These are phyloP conservation scores for Pteronura brasiliensis DNA, from an alignment of 2,113 vertebrate genomes.

Conservation along the genomic window DNA sequence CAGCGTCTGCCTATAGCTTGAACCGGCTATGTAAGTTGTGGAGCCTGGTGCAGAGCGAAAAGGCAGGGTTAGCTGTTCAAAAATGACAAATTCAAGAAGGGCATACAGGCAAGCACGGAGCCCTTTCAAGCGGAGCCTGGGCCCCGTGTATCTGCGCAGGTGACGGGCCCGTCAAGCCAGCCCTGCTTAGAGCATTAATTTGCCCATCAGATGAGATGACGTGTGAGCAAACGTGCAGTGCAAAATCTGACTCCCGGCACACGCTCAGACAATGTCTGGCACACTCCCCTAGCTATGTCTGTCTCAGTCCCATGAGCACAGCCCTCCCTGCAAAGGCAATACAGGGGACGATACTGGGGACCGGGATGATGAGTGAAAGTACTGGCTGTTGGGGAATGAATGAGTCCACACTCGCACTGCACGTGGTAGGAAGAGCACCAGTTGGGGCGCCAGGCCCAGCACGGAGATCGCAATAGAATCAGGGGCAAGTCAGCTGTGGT, in stretches of 20 bases:
- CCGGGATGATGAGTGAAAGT: neutral
- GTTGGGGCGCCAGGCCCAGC: fast-evolving
- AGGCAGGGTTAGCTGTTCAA: neutral
- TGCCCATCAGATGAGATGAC: neutral
- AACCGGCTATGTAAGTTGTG: neutral
- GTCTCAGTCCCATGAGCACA: neutral
- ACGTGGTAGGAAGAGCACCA: fast-evolving
- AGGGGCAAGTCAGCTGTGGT: neutral
- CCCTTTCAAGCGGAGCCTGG: neutral
- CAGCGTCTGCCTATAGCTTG: neutral
- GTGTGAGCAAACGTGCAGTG: fast-evolving
- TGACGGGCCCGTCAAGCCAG: neutral
- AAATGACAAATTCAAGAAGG: neutral
- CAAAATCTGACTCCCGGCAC: neutral
- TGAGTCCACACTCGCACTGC: neutral
- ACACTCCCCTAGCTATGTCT: neutral
- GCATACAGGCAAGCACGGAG: fast-evolving
- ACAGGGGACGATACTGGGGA: neutral
- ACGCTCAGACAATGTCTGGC: neutral
- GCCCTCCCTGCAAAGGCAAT: fast-evolving
- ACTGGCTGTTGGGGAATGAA: neutral
- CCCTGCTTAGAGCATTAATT: neutral
- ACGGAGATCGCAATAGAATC: fast-evolving
- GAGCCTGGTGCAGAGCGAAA: neutral
- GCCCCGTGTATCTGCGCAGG: fast-evolving